phyloP scores from a whole-genome alignment of 2,888 invertebrate species.

The Andrena bucephala region DNA sequence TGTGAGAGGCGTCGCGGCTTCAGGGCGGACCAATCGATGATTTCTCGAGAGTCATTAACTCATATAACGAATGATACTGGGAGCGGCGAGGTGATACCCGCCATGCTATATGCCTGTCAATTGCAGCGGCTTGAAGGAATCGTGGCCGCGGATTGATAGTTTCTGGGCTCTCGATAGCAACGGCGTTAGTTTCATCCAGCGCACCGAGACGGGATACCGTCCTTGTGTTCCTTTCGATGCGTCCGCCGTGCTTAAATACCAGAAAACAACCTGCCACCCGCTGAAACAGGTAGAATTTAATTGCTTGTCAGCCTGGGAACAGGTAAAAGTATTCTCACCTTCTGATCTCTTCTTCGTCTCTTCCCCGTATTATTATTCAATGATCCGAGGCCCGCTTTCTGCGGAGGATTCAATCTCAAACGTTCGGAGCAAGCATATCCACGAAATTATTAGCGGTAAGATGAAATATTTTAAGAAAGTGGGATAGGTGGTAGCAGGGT shows the following conservation, averaged over 20 bases:
- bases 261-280: neutral
- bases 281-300: neutral
- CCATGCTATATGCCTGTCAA: constrained; percentile 52
- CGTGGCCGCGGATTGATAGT: constrained; percentile 12
- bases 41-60: constrained; percentile 77
- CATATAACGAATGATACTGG: constrained; percentile 70
- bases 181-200: neutral
- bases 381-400: neutral
- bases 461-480: too few relatives aligned
- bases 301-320: constrained; percentile 3
- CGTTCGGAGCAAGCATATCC: too few relatives aligned
- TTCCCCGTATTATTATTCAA: neutral
- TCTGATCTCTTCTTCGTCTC: neutral
- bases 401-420: neutral
- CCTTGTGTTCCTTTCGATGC: neutral
- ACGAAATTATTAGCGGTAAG: too few relatives aligned
- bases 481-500: too few relatives aligned
- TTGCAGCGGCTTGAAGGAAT: constrained; percentile 10
- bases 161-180: constrained; percentile 10
- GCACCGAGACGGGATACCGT: neutral
- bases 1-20: constrained; percentile 77
- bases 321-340: neutral
- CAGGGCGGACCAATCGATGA: constrained; percentile 79
- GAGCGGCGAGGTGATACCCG: constrained; percentile 53
- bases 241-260: neutral